These are phyloP conservation scores for Lordiphosa stackelbergi DNA, from an alignment of 1,140 invertebrate genomes.

Conservation along the genomic window DNA sequence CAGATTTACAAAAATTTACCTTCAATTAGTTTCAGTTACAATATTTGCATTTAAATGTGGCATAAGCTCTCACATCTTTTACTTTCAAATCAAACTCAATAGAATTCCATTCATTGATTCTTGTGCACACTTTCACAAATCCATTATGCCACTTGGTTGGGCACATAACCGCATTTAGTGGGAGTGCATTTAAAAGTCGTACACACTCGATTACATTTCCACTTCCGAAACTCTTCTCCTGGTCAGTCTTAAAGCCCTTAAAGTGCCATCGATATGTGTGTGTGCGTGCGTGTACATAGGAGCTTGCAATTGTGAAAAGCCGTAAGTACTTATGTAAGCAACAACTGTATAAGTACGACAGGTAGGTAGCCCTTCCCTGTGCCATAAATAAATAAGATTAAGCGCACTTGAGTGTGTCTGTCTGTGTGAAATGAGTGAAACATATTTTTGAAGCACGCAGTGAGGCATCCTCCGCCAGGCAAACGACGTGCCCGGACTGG, in stretches of 20 bases:
- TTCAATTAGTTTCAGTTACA: no score
- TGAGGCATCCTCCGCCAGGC: constrained; percentile 31
- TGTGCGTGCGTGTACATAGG: constrained; percentile 21
- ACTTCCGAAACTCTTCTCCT: not conserved
- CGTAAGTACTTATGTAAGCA: constrained; percentile 46
- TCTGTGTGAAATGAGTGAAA: constrained; percentile 49
- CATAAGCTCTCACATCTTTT: no score
- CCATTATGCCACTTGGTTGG: no score
- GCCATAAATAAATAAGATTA: constrained; percentile 73
- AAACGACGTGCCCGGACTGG: constrained; percentile 61
- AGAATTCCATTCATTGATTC: no score
- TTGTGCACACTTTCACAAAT: no score
- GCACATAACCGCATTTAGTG: not conserved
- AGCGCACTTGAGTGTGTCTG: constrained; percentile 55
- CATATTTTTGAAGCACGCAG: constrained; percentile 30
- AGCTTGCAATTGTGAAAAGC: constrained; percentile 20
- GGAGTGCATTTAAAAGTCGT: constrained; percentile 62
- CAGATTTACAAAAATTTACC: no score
- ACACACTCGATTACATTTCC: constrained; percentile 42
- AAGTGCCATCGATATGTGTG: constrained; percentile 32
- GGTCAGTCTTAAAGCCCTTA: constrained; percentile 10
- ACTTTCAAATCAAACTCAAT: no score
- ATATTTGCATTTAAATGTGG: no score
- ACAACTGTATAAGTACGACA: constrained; percentile 29
- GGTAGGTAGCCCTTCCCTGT: constrained; percentile 19